Evolutionary conservation across 2,113 vertebrate species (phyloP), one percentile per base, ranked within the genome.

Genomic region (Thinocorus orbignyianus): DNA sequence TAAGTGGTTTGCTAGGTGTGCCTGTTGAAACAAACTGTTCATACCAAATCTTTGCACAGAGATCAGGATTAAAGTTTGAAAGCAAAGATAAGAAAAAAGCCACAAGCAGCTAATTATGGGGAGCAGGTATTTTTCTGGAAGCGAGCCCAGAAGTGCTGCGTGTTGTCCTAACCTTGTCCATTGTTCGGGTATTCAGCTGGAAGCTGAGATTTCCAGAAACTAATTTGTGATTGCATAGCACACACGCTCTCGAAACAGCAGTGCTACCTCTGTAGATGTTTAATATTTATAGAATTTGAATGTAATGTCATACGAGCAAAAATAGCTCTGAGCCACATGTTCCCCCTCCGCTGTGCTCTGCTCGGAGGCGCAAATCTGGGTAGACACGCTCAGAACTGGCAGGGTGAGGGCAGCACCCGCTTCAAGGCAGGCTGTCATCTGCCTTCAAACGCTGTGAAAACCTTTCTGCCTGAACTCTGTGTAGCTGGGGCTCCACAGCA

Each of bases 271-370:
- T 58, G 83, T 64, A 35, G 80, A 81, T 70, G 16, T 96, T 93
- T 84, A 68, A 93, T 97, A 96, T 96, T 97, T 94, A 95, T 96
- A 94, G 94, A 80, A 91, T 93, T 96, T 90, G 94, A 96, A 95
- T 81, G 81, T 91, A 81, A 92, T 96, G 95, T 93, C 92, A 73
- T 69, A 86, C 57, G 92, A 95, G 62, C 94, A 96, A 95, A 94
- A 96, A 95, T 93, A 97, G 95, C 92, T 95, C 80, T 65, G 49
- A 97, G 95, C 95, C 86, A 80, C 95, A 93, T 79, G 91, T 91
- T 96, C 66, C 65, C 31, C 37, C 92, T 96, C 73, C 52, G 77
- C 92, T 31, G 11, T 30, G 77, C 92, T 74, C 76, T 65, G 90
- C 95, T 89, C 8, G 26, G 69, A 91, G 95, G 70, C 81, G 62